A percentile compares a stretch with the other conserved stretches of the same genome.
These are phyloP conservation scores for Gymnarchus niloticus DNA, from an alignment of 2,113 vertebrate genomes.

Conservation along the genomic window DNA sequence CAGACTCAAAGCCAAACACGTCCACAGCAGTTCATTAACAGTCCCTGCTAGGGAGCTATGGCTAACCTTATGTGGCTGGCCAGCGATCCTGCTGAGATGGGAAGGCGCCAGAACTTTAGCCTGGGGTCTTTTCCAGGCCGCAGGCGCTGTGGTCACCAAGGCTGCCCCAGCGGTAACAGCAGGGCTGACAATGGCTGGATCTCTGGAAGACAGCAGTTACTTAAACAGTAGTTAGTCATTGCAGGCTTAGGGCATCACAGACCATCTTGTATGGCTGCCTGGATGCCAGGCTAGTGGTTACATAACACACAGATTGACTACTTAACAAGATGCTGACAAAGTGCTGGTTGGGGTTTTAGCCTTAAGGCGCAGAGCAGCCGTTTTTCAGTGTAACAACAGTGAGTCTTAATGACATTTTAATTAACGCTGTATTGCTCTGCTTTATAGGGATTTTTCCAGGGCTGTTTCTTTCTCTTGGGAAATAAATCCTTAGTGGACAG, in stretches of 20 bases:
- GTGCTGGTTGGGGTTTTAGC: conserved; percentile 3
- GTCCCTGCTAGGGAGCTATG: neutral
- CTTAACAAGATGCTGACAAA: neutral
- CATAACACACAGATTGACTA: neutral
- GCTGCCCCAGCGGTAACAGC: conserved; percentile 23
- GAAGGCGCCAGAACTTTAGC: neutral
- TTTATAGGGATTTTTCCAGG: neutral
- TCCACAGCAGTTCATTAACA: neutral
- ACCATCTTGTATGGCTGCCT: neutral
- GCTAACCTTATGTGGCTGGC: conserved; percentile 20
- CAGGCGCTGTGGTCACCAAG: conserved; percentile 26
- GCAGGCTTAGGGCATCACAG: neutral
- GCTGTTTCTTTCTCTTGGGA: neutral
- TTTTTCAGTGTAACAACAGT: conserved; percentile 6
- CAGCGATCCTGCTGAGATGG: conserved; percentile 22
- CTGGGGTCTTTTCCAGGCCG: conserved; percentile 31
- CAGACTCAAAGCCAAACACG: neutral
- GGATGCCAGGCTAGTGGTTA: neutral
- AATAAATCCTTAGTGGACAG: neutral
- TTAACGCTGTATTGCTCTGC: conserved; percentile 29
- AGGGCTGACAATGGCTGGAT: neutral
- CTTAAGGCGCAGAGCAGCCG: neutral
- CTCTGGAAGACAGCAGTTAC: neutral
- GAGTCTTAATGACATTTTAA: conserved; percentile 32
- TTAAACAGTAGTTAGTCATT: neutral